Base-by-base conservation (phyloP, 2,113 vertebrate species). In the Phrynosoma blainvillii region DNA sequence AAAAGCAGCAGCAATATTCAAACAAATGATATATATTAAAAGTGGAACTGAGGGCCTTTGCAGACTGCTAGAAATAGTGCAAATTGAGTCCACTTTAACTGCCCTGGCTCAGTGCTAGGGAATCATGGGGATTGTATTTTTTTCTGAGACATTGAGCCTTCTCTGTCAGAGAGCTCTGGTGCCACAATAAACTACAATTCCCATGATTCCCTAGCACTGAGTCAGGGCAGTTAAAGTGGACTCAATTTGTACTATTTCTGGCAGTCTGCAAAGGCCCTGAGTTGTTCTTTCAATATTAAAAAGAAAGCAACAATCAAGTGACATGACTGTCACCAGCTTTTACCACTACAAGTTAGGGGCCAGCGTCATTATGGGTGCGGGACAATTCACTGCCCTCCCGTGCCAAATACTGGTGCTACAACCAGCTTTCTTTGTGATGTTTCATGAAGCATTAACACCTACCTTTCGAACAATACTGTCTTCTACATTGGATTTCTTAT, bases 381-480 rank as follows among this genome's bases (percentile, higher is more conserved):
- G 62, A 56, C 21, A 20, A 30, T 30, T 87, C n/a, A 77, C 3
- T 77, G 5, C 70, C 5, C 36, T 74, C 65, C 81, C 86, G n/a
- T 77, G 85, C 76, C 84, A 62, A 0, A 0, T 56, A 79, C 68
- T 36, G 21, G 59, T 2, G 65, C 66, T 59, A 7, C 6, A 75
- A 14, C 3, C 32, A 2, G 47, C 13, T 1, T 74, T n/a, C 27
- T 79, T 84, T 62, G 36, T 59, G 79, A 87, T 2, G 52, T 0
- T 42, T 73, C 77, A 8, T 40, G 73, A 52, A 89, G 81, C 75
- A 68, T 36, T 3, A 0, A 5, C 23, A 36, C 97, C 95, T 95
- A 99, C 99, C 98, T 99, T 99, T 87, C 98, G 96, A 88, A 99
- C 99, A 88, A 99, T 99, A 96, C 99, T 99, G 94, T 99, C 99